Conservation (phyloP, 2,797 vertebrate species). For the Micropoecilia bifurca region DNA sequence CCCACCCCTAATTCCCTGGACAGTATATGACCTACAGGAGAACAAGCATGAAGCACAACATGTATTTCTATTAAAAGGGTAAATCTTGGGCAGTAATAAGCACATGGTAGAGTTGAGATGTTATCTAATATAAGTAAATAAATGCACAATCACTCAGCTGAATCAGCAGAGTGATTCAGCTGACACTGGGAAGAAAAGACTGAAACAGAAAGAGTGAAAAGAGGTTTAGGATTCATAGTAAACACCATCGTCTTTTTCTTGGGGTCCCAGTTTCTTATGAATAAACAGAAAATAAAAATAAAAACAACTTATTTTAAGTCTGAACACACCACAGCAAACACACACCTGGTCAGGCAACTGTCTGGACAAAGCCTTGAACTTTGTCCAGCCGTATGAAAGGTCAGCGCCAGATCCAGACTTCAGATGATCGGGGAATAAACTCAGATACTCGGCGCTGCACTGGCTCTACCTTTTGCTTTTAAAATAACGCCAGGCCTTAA, state of each 20-base stretch:
- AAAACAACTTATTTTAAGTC: not conserved
- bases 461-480: conserved; percentile 22
- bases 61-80: not conserved
- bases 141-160: too few relatives aligned
- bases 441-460: not conserved
- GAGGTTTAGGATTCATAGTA: not conserved
- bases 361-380: conserved; percentile 5
- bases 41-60: not conserved
- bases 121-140: conserved; percentile 66
- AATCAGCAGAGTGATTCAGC: conserved; percentile 70
- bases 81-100: not conserved
- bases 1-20: too few relatives aligned
- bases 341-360: conserved; percentile 3
- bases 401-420: conserved; percentile 9
- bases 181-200: conserved; percentile 41
- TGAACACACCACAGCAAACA: not conserved
- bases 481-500: conserved; percentile 38
- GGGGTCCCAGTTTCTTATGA: conserved; percentile 6
- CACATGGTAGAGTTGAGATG: conserved; percentile 16
- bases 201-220: not conserved
- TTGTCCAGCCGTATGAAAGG: not conserved
- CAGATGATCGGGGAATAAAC: not conserved
- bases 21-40: not conserved
- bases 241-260: not conserved
- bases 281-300: not conserved